Base-by-base conservation (phyloP, 2,113 vertebrate species). In the Macrotus californicus region DNA sequence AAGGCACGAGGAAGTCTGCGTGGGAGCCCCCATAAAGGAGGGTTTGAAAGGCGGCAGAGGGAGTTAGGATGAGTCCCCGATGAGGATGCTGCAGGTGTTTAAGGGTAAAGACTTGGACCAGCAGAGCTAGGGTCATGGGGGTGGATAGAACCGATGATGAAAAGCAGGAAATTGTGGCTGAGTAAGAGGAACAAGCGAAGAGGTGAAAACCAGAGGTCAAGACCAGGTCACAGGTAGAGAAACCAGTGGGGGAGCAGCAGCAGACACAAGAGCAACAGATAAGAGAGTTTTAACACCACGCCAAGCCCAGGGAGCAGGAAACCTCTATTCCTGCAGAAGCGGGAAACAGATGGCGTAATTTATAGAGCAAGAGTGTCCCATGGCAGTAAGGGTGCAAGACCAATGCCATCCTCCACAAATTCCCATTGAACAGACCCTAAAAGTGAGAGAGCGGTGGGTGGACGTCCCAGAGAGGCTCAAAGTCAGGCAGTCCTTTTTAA, bases 301-400 rank as follows among this genome's bases (percentile, higher is more conserved):
- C 22, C 12, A 29, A 50, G 31, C 59, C 4, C 43, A 46, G 29
- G 59, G 39, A 36, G 67, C n/a, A 75, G 67, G 84, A 87, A 95
- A 66, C 85, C 59, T 69, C 18, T 70, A 34, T 73, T 66, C 19
- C 36, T 24, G 54, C n/a, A 75, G 50, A 39, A 92, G 24, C 73
- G 92, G 96, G 81, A 93, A 97, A 80, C 56, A 87, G 86, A 34
- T 83, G 61, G 66, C 80, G 14, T 50, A 9, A 89, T 84, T 91
- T 87, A 50, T 9, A 72, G 26, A 93, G 12, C 8, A 39, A 81
- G 84, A 92, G 29, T 34, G 86, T 66, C 56, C 31, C 69, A 61
- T 90, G 90, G 75, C 46, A 82, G 41, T 24, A 34, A 70, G 43
- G 56, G 59, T 83, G 69, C n/a, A n/a, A 91, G 61, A 82, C 66